Evolutionary conservation across 2,113 vertebrate genomes (phyloP).

Genomic region (human): DNA sequence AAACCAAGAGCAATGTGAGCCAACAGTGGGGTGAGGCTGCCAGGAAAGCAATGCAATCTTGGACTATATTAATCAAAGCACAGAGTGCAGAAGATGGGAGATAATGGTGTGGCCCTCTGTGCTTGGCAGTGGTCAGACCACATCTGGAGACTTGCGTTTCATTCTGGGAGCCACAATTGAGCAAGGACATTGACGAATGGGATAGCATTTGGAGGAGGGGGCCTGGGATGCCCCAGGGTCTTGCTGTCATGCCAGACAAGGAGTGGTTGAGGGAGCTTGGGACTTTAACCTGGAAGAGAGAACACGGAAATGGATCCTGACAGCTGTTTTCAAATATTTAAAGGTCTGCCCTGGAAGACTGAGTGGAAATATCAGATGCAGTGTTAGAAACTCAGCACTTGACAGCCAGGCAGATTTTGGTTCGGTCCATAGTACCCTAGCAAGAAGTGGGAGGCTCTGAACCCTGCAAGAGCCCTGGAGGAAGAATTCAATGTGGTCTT

Average conservation of each 20-base stretch:
- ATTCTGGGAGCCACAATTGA: not conserved
- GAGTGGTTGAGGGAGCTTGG: not conserved
- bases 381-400: not conserved
- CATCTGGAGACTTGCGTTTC: constrained; percentile 40
- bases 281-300: constrained; percentile 21
- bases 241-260: not conserved
- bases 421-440: not conserved
- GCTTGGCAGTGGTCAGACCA: constrained; percentile 17
- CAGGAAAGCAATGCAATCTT: not conserved
- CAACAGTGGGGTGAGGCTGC: not conserved
- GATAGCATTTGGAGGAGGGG: not conserved
- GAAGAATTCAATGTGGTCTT: not conserved
- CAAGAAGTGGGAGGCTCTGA: not conserved
- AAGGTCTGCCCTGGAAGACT: constrained; percentile 17
- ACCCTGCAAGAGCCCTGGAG: not conserved
- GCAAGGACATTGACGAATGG: constrained; percentile 23
- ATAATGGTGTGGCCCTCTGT: not conserved
- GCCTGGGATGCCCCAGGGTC: not conserved
- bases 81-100: not conserved
- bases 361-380: not conserved
- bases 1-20: not conserved
- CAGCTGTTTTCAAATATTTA: constrained; percentile 60
- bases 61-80: not conserved
- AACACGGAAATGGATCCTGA: not conserved
- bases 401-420: not conserved